Base-by-base conservation (phyloP, 1,140 invertebrate species). In the Drosophila pseudoobscura region DNA sequence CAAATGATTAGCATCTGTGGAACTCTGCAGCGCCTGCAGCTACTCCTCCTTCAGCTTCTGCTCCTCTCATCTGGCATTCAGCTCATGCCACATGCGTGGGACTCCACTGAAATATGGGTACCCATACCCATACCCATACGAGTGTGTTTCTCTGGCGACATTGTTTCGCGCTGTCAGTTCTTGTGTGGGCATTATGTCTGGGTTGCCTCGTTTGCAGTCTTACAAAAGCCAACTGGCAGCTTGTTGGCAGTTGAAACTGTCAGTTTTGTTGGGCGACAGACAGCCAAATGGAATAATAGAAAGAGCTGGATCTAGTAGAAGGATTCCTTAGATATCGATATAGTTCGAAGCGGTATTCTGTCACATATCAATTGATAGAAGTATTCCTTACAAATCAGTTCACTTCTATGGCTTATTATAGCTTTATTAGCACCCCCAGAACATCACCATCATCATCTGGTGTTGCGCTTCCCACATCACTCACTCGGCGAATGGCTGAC, bases 161-260 rank as follows among this genome's bases (percentile, higher is more conserved):
- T 73, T 85, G 60, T 77, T 74, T 71, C 58, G 51, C 44, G 43
- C 45, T 39, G 43, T 65, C 60, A 58, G 55, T 75, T 75, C 62
- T 68, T 74, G 77, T 87, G 80, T 87, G 80, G 78, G 82, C 78
- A 57, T 44, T 43, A 56, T 70, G 31, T 56, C 57, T 54, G 63
- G 75, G 80, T 68, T 84, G 80, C 65, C 80, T 85, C 55, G 80
- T 84, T 87, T 88, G 75, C 70, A 71, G 64, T 78, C 82, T 78
- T 82, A 85, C 83, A 87, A 87, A 39, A 39, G 35, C 35, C 35
- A 39, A 65, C 80, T 87, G 72, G 35, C 56, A 46, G 17, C 1
- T 17, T 17, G 63, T 74, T 69, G 57, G 35, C 35, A 39, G 35
- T 13, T 39, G 3, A 45, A 39, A 50, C 64, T 83, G 80, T 71